A percentile compares a stretch with the other conserved stretches of the same genome.
phyloP scores from a whole-genome alignment of 2,113 vertebrate species.

The Paradoxurus hermaphroditus region DNA sequence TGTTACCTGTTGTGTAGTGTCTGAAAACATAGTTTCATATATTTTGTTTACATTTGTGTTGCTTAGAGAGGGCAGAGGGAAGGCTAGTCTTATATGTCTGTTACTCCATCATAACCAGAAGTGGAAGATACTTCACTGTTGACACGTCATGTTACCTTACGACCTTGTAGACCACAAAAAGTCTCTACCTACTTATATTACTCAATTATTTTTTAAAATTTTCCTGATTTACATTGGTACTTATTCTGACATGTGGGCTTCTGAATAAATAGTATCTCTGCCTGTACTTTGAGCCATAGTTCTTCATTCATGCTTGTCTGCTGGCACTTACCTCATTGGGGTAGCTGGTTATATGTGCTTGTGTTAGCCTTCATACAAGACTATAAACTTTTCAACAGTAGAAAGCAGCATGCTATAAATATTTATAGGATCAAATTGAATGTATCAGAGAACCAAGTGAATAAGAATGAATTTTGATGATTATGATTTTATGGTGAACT shows the following conservation, averaged over 20 bases:
- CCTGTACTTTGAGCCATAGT: neutral
- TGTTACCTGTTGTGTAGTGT: neutral
- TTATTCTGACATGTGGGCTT: neutral
- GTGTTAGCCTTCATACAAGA: conserved; percentile 52
- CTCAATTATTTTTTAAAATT: neutral
- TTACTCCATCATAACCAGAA: neutral
- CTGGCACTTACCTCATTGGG: conserved; percentile 10
- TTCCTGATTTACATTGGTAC: neutral
- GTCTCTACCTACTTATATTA: neutral
- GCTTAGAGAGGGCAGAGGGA: neutral
- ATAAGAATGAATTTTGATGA: conserved; percentile 73
- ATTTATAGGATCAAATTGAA: conserved; percentile 65
- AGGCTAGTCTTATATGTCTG: neutral
- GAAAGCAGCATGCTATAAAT: conserved; percentile 67
- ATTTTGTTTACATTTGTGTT: neutral
- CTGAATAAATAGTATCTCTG: neutral
- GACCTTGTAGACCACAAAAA: neutral
- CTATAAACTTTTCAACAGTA: conserved; percentile 55
- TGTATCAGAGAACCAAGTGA: conserved; percentile 67
- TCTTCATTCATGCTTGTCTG: conserved; percentile 19
- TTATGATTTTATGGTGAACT: conserved; percentile 70
- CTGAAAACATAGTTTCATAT: neutral
- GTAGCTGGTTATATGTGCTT: conserved; percentile 32
- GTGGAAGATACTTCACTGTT: neutral
- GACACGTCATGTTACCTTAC: neutral